These are phyloP conservation scores for Drosophila sp. DNA, from an alignment of 1,140 invertebrate species.

Conservation along the genomic window DNA sequence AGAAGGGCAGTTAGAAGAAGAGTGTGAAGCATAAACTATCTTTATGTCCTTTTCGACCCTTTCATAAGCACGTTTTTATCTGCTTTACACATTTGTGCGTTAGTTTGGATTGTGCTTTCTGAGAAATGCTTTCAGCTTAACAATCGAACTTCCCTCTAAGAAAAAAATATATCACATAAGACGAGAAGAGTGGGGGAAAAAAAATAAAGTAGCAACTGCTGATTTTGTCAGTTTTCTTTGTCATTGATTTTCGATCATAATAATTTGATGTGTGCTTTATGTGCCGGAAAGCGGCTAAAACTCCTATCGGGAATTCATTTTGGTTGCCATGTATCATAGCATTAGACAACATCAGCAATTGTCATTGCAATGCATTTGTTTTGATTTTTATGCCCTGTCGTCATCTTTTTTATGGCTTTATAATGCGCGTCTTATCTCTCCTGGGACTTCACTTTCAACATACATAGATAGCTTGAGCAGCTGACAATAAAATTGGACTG, in stretches of 20 bases:
- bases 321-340: slow-evolving; percentile 12
- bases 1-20: background rate
- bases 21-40: slow-evolving; percentile 64
- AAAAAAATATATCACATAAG: background rate
- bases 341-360: slow-evolving; percentile 50
- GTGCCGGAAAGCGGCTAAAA: slow-evolving; percentile 58
- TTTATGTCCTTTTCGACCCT: slow-evolving; percentile 64
- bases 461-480: background rate
- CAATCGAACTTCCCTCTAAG: slow-evolving; percentile 23
- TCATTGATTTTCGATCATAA: slow-evolving; percentile 80
- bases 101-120: background rate
- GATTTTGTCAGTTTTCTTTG: slow-evolving; percentile 79
- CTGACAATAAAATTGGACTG: slow-evolving; percentile 12
- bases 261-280: slow-evolving; percentile 79
- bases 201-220: slow-evolving; percentile 46
- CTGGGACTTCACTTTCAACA: slow-evolving; percentile 4
- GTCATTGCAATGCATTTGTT: slow-evolving; percentile 71
- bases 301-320: slow-evolving; percentile 14
- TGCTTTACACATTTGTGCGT: slow-evolving; percentile 76
- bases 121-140: slow-evolving; percentile 6
- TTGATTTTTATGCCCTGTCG: slow-evolving; percentile 69
- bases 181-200: background rate
- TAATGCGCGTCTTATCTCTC: slow-evolving; percentile 41
- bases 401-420: slow-evolving; percentile 43
- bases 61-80: slow-evolving; percentile 80